phyloP scores from a whole-genome alignment of 1,140 invertebrate genomes.

The Drosophila asahinai region DNA sequence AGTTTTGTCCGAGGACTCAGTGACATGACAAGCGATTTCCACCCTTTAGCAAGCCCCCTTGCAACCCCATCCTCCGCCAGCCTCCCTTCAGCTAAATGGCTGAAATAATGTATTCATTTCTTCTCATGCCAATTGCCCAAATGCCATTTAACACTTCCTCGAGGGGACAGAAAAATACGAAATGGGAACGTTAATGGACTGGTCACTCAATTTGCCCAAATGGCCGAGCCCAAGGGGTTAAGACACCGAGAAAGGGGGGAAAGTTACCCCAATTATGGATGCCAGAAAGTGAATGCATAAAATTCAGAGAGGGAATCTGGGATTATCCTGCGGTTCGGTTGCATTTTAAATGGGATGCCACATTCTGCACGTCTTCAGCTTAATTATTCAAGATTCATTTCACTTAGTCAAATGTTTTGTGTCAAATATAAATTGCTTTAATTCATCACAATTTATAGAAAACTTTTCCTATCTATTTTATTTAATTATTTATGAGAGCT shows the following conservation, averaged over 20 bases:
- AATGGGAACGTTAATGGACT: slow-evolving; percentile 56
- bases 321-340: slow-evolving; percentile 15
- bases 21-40: slow-evolving; percentile 48
- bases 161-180: slow-evolving; percentile 21
- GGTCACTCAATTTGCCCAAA: slow-evolving; percentile 43
- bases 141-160: slow-evolving; percentile 49
- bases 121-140: slow-evolving; percentile 45
- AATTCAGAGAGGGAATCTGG: slow-evolving; percentile 8
- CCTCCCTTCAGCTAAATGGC: slow-evolving; percentile 34
- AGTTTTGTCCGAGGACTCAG: slow-evolving; percentile 51
- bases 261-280: slow-evolving; percentile 32
- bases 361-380: not conserved
- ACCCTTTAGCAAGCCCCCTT: slow-evolving; percentile 6
- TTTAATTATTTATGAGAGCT: not conserved
- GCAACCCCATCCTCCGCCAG: not conserved
- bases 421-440: not conserved
- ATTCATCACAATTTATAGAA: not conserved
- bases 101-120: slow-evolving; percentile 55
- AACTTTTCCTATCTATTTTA: not conserved
- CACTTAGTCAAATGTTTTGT: not conserved
- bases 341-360: slow-evolving; percentile 24
- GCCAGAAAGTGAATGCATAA: slow-evolving; percentile 18
- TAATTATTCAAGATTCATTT: not conserved
- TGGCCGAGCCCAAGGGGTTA: slow-evolving; percentile 12
- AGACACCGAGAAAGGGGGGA: not conserved